Percentiles rank a stretch among this genome's conserved stretches.
phyloP scores from a whole-genome alignment of 2,888 invertebrate genomes.

The Steinernema carpocapsae region DNA sequence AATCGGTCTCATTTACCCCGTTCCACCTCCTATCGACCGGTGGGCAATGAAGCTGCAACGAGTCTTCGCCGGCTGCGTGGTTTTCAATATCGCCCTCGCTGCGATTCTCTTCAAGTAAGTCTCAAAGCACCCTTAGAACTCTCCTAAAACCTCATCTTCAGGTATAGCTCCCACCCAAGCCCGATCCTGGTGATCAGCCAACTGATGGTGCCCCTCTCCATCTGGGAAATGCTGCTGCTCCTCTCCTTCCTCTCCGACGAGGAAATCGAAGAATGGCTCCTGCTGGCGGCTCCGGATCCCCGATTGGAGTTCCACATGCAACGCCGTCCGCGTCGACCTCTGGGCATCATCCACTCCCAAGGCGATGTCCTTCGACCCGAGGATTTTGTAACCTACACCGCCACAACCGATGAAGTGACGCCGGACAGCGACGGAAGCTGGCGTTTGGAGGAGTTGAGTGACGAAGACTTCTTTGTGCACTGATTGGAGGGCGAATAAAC shows the following conservation, averaged over 20 bases:
- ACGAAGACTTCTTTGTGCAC: no score
- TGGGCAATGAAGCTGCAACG: not conserved
- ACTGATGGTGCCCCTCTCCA: constrained; percentile 39
- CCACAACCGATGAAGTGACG: no score
- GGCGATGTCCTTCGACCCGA: constrained; percentile 22
- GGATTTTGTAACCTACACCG: not conserved
- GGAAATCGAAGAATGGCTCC: constrained; percentile 29
- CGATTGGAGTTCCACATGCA: not conserved
- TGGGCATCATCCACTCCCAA: constrained; percentile 29
- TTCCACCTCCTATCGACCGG: not conserved
- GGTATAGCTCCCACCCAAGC: constrained; percentile 37
- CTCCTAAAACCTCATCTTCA: not conserved
- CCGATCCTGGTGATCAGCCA: constrained; percentile 38
- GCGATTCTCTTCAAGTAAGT: not conserved
- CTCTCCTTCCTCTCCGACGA: constrained; percentile 33
- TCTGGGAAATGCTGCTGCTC: constrained; percentile 42
- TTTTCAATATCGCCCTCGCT: constrained; percentile 10
- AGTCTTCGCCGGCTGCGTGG: not conserved
- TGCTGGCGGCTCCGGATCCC: constrained; percentile 32
- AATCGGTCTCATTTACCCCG: no score
- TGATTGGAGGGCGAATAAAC: no score
- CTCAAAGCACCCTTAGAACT: not conserved
- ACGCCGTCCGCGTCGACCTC: constrained; percentile 35
- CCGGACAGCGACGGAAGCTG: no score
- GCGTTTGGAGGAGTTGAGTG: no score